Evolutionary conservation across 2,113 vertebrate genomes (phyloP).

Genomic region (Barnardius zonarius): DNA sequence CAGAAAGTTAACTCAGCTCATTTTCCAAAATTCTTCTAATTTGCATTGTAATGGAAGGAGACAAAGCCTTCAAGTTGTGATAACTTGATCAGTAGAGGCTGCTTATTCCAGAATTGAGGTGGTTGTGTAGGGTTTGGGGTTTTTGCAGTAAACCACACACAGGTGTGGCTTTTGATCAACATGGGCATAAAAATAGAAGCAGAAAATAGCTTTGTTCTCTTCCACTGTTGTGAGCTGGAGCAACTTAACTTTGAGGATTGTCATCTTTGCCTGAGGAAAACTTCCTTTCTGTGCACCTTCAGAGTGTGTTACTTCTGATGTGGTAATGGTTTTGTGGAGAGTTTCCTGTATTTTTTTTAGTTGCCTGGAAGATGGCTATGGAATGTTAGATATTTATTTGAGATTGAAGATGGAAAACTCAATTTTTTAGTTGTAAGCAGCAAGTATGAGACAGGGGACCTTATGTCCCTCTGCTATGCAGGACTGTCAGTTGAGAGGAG

Average conservation of each 20-base stretch:
- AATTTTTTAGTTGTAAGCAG: not conserved
- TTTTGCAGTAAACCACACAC: not conserved
- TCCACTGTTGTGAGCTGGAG: not conserved
- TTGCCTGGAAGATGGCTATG: not conserved
- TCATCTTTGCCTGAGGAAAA: not conserved
- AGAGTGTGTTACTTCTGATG: not conserved
- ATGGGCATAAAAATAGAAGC: not conserved
- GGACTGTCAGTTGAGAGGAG: not conserved
- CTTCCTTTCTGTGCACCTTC: not conserved
- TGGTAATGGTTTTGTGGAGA: not conserved
- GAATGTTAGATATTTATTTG: not conserved
- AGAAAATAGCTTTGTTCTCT: not conserved
- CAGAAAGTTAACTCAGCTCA: not conserved
- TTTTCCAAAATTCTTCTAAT: not conserved
- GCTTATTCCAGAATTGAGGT: not conserved
- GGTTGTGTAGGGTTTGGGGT: not conserved
- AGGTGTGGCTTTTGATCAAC: not conserved
- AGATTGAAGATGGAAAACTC: not conserved
- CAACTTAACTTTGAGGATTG: not conserved
- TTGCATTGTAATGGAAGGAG: not conserved
- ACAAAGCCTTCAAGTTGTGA: not conserved
- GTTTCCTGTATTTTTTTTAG: not conserved
- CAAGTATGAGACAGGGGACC: not conserved
- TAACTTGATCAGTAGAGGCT: not conserved
- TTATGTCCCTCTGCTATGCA: not conserved